Evolutionary conservation across 2,113 vertebrate species (phyloP), one percentile per base, ranked within the genome.

Genomic region (Trogon melanurus): DNA sequence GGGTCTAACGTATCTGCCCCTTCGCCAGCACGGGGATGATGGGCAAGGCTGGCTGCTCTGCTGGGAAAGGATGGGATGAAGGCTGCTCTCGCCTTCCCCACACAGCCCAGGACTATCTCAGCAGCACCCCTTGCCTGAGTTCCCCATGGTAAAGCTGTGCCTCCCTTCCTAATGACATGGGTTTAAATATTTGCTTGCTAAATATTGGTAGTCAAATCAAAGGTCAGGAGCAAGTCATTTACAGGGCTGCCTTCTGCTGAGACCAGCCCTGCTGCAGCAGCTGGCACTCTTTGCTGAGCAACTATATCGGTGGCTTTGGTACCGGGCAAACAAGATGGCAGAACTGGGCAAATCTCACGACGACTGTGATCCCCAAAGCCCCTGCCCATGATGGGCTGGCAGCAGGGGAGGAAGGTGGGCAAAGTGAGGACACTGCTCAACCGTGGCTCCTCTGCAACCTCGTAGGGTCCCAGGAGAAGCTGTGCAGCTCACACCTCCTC

Each of bases 121-220:
- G 79, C 57, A 72, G 79, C 65, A 61, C 48, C 10, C 27, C 21
- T 70, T 61, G n/a, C 22, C 65, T 1, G 2, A 51, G 32, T 53
- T 83, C 17, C 38, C 10, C 6, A 9, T 2, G 16, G 19, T 72
- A 70, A 86, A 79, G 56, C 44, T 29, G 23, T 22, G 6, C 17
- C 73, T 87, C 45, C 36, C 19, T 89, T 60, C 47, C 66, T 51
- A 72, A 79, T 3, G 36, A 61, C 0, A 0, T 20, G 18, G 18
- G n/a, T 92, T 90, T 86, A 79, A 92, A 93, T 94, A 88, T 95
- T 96, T 96, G 78, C 88, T 94, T 87, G 41, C 73, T 75, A 87
- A 91, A 81, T 48, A 62, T 13, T 69, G 73, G 57, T 64, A 50
- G 45, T 75, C 1, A 0, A 90, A 94, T 29, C 88, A 95, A 96